Evolutionary conservation across 2,113 vertebrate species (phyloP).

Genomic region (Myrmecobius fasciatus): DNA sequence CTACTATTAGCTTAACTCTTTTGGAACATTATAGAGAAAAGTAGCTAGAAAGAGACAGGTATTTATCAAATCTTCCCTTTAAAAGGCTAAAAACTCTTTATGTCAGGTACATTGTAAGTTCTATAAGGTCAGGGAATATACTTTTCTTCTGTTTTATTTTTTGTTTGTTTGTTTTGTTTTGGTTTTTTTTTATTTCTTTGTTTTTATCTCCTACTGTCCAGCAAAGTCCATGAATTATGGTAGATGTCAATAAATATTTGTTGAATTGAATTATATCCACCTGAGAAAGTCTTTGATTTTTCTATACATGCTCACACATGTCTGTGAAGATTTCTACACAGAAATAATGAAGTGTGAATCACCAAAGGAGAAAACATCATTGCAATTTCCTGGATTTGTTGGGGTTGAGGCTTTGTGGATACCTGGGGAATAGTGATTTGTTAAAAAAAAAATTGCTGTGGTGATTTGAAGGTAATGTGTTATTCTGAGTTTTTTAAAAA

Average conservation of each 20-base stretch:
- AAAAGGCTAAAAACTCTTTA: not conserved
- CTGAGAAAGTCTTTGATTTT: not conserved
- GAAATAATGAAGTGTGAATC: not conserved
- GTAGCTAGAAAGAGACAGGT: not conserved
- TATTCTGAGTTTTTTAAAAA: not conserved
- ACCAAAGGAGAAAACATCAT: not conserved
- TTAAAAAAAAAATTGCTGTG: not conserved
- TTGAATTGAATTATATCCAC: not conserved
- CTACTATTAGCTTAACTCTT: not conserved
- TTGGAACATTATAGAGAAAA: not conserved
- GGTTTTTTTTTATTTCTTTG: too few species aligned
- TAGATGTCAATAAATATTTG: not conserved
- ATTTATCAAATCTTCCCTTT: not conserved
- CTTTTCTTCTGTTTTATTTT: too few species aligned
- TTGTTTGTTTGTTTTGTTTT: too few species aligned
- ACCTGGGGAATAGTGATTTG: not conserved
- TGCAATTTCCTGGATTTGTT: not conserved
- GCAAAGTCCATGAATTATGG: not conserved
- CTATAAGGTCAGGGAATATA: not conserved
- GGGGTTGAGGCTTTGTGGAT: not conserved
- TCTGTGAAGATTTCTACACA: not conserved
- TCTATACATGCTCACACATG: not conserved
- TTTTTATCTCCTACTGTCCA: not conserved
- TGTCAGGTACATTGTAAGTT: not conserved
- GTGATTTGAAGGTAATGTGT: not conserved